These are phyloP conservation scores for Pollenia angustigena DNA, from an alignment of 2,888 invertebrate genomes.

Conservation along the genomic window DNA sequence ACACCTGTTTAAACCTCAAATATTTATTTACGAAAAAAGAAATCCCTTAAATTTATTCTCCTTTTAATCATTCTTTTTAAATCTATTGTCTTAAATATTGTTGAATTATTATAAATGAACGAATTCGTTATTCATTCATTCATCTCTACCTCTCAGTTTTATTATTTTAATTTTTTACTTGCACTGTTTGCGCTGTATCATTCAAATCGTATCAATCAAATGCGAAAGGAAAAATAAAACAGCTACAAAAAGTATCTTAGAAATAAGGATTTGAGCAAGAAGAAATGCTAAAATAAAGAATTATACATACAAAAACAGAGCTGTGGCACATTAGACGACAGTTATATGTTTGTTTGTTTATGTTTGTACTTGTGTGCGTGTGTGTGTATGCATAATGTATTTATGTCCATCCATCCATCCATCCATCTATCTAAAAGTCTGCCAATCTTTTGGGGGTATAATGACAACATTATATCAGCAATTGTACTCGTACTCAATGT, in stretches of 20 bases:
- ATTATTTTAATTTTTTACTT: conserved; percentile 41
- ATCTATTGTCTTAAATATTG: conserved; percentile 50
- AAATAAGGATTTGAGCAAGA: conserved; percentile 53
- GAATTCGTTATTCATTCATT: conserved; percentile 24
- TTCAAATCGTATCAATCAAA: conserved; percentile 72
- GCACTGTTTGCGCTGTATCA: conserved; percentile 63
- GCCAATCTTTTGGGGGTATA: conserved; percentile 56
- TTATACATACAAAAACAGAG: not conserved
- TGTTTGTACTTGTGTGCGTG: not conserved
- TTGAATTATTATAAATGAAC: conserved; percentile 55
- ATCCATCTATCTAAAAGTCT: conserved; percentile 41
- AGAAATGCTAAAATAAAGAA: conserved; percentile 54
- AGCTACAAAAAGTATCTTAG: conserved; percentile 20
- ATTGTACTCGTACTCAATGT: conserved; percentile 22
- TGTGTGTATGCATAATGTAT: not conserved
- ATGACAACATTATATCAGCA: conserved; percentile 70
- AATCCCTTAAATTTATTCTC: not conserved
- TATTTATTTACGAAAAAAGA: not conserved
- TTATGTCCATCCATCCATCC: conserved; percentile 36
- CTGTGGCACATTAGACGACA: conserved; percentile 65
- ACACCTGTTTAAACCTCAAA: conserved; percentile 22
- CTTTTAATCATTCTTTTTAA: not conserved
- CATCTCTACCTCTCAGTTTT: conserved; percentile 22
- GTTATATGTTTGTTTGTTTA: conserved; percentile 40
- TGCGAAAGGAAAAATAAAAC: conserved; percentile 38